Conservation (phyloP, 2,888 invertebrate species). For the Idaea aversata region DNA sequence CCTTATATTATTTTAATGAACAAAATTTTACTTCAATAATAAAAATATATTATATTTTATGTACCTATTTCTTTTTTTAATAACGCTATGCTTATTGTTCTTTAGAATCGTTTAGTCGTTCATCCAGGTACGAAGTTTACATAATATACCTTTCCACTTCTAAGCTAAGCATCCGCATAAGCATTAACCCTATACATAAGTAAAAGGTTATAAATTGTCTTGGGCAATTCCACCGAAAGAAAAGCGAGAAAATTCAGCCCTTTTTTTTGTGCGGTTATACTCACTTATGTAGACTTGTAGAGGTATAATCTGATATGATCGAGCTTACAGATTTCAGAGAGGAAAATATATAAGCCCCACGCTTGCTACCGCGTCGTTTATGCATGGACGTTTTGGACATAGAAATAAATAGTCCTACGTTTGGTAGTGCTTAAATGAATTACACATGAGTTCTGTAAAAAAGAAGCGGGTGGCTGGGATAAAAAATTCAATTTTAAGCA, state of each 20-base stretch:
- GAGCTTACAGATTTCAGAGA: background rate
- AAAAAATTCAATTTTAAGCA: background rate
- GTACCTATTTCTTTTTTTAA: too few relatives aligned
- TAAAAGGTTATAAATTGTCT: background rate
- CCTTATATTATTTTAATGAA: too few relatives aligned
- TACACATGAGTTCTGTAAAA: background rate
- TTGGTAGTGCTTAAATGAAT: background rate
- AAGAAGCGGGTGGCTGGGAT: background rate
- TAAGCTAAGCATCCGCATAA: background rate
- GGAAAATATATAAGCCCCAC: background rate
- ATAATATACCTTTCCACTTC: background rate
- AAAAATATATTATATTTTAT: too few relatives aligned
- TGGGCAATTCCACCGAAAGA: background rate
- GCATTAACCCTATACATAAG: background rate
- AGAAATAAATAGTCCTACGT: too few relatives aligned
- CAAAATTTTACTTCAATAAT: too few relatives aligned
- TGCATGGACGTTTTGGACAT: background rate
- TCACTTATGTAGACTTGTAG: background rate
- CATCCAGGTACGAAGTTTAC: too few relatives aligned
- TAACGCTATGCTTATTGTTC: too few relatives aligned
- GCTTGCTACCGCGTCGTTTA: background rate
- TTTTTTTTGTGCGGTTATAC: background rate
- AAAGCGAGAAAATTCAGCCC: background rate
- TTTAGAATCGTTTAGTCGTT: too few relatives aligned
- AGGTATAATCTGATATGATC: background rate